Percentiles rank a stretch among this genome's conserved stretches.
Evolutionary conservation across 2,797 vertebrate species (phyloP).

Genomic region (Liasis olivaceus): DNA sequence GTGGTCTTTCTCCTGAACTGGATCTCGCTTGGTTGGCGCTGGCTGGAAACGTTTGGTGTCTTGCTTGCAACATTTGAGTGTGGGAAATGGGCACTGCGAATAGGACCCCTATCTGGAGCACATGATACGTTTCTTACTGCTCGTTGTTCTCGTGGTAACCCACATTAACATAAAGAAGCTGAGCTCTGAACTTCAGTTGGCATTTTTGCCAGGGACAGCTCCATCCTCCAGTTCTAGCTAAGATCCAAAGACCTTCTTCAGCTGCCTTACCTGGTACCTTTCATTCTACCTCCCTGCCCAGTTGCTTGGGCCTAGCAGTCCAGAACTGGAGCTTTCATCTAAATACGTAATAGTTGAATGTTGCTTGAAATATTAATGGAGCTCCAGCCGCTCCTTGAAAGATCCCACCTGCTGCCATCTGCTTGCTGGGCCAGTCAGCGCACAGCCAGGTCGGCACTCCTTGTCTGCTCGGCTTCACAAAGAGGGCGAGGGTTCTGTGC

Average conservation of each 20-base stretch:
- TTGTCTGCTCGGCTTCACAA: background rate
- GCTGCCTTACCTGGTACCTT: conserved; percentile 55
- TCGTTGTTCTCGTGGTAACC: no score
- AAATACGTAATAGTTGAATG: conserved; percentile 65
- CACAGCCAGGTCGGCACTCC: conserved; percentile 25
- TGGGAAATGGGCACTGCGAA: no score
- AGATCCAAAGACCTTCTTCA: conserved; percentile 61
- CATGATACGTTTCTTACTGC: no score
- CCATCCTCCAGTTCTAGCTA: conserved; percentile 23
- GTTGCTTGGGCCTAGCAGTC: conserved; percentile 46
- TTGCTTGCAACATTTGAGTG: no score
- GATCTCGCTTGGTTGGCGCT: no score
- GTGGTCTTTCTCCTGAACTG: no score
- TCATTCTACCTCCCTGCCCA: conserved; percentile 50
- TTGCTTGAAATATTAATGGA: conserved; percentile 66
- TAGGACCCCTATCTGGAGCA: no score
- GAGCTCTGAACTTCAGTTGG: no score
- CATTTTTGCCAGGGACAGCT: no score
- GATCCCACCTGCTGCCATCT: conserved; percentile 33
- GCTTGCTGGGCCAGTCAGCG: conserved; percentile 51
- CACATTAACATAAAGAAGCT: no score
- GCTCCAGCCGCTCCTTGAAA: conserved; percentile 36
- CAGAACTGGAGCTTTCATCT: conserved; percentile 42
- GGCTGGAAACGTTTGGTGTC: no score
- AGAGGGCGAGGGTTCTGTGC: background rate